These are phyloP conservation scores for Lochmaea crataegi DNA, from an alignment of 2,888 invertebrate species.

Conservation along the genomic window DNA sequence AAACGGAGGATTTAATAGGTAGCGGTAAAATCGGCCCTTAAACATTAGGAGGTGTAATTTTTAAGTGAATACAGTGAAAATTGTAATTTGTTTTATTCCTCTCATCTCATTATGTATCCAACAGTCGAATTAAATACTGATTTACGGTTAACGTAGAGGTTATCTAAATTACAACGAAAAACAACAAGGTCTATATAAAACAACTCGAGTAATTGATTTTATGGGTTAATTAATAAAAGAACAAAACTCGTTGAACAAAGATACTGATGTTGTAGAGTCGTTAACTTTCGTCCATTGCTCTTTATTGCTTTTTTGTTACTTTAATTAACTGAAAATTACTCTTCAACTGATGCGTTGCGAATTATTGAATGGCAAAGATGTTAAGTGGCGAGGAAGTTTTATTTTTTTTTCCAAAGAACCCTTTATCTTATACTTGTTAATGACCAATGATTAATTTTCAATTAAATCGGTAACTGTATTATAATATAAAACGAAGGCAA, in stretches of 20 bases:
- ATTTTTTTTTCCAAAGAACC: background rate
- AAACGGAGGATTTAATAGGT: too few species aligned
- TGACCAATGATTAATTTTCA: background rate
- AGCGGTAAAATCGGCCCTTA: too few species aligned
- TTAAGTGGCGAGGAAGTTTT: conserved; percentile 14
- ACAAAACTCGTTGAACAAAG: background rate
- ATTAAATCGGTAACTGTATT: background rate
- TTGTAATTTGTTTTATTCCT: too few species aligned
- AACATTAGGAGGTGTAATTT: too few species aligned
- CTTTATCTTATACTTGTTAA: background rate
- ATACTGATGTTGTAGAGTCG: background rate
- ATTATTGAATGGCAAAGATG: conserved; percentile 27
- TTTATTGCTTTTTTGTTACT: conserved; percentile 35
- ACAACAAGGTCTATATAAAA: background rate
- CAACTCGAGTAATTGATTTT: background rate
- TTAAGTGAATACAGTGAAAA: too few species aligned
- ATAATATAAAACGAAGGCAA: background rate
- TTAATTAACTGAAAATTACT: conserved; percentile 41
- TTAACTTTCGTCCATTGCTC: conserved; percentile 9
- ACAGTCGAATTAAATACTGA: too few species aligned
- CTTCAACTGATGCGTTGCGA: conserved; percentile 35
- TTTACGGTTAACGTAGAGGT: background rate
- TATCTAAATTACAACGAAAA: background rate
- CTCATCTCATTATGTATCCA: too few species aligned
- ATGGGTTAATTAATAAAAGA: background rate